phyloP scores from a whole-genome alignment of 1,140 invertebrate genomes.

The Apocrypta bakeri region DNA sequence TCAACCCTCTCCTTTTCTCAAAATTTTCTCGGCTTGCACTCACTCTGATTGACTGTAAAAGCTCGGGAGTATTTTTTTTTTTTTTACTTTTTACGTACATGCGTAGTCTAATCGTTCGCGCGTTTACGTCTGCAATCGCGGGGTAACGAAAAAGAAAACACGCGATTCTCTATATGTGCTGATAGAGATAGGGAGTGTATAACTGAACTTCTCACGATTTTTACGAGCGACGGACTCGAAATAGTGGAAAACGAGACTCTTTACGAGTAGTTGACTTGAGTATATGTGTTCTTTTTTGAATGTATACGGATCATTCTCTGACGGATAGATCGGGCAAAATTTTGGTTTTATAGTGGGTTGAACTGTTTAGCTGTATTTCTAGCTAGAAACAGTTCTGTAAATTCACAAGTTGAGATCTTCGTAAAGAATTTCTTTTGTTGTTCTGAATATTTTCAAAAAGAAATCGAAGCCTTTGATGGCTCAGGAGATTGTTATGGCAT shows the following conservation, averaged over 20 bases:
- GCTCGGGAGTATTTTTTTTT: not conserved
- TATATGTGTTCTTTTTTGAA: too few relatives aligned
- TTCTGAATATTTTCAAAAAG: too few relatives aligned
- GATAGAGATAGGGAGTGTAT: not conserved
- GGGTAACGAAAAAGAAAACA: not conserved
- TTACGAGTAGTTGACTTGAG: constrained; percentile 32
- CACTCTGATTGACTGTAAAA: constrained; percentile 18
- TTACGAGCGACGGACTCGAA: constrained; percentile 2
- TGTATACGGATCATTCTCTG: too few relatives aligned
- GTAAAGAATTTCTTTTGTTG: too few relatives aligned
- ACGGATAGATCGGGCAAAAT: too few relatives aligned
- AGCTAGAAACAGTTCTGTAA: too few relatives aligned
- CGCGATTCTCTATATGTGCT: not conserved
- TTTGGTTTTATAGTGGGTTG: too few relatives aligned
- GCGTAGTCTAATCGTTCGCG: not conserved
- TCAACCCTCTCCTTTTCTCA: too few relatives aligned
- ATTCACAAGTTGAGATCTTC: too few relatives aligned
- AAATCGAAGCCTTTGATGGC: too few relatives aligned
- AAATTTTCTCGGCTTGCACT: not conserved
- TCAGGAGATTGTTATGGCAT: too few relatives aligned
- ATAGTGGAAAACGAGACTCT: not conserved
- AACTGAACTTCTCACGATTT: not conserved
- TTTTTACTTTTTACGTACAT: not conserved
- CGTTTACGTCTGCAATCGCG: not conserved
- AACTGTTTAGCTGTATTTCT: too few relatives aligned